Evolutionary conservation across 2,888 invertebrate species (phyloP), one percentile per base, ranked within the genome.

Genomic region (Drosophila atroscutellata): DNA sequence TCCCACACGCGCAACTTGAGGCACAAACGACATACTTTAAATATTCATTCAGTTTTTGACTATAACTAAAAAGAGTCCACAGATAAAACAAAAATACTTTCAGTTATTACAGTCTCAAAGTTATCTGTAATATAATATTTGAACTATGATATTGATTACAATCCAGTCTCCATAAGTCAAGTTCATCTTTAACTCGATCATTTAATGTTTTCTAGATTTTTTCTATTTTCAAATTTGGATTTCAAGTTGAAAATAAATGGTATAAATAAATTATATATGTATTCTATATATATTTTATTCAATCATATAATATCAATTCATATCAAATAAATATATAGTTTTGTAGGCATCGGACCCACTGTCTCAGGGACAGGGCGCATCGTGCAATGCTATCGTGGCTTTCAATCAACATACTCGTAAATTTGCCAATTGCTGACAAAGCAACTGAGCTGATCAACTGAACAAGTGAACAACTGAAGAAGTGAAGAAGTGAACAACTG

Each of bases 401-500:
- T 57, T 75, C 72, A 76, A 83, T 85, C 72, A 76, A 83, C 74
- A 60, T 61, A 70, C 75, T 82, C 83, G 80, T 83, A 85, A 83
- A 83, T 83, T 85, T 81, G 78, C 86, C 83, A 83, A 85, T 83
- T 85, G 78, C 75, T 73, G 65, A 68, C 67, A 62, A 69, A 66
- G 69, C 59, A 54, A 74, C 45, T 24, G 45, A 45, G 3, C 20
- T 45, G 45, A 45, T 13, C 20, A 24, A 39, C 8, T 39, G 37
- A n/a, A 4, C 8, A n/a, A 20, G 20, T 20, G 20, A 20, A 1
- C 7, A 45, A 20, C 42, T 20, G 42, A 20, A 1, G 3, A 45
- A 20, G 20, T 20, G 45, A 20, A 1, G 3, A 45, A 45, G 13
- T 42, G 42, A n/a, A 4, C 2, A 18, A 37, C 0, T 39, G 37